Evolutionary conservation across 2,888 invertebrate species (phyloP), one percentile per base, ranked within the genome.

Genomic region (Mechanitis mazaeus): DNA sequence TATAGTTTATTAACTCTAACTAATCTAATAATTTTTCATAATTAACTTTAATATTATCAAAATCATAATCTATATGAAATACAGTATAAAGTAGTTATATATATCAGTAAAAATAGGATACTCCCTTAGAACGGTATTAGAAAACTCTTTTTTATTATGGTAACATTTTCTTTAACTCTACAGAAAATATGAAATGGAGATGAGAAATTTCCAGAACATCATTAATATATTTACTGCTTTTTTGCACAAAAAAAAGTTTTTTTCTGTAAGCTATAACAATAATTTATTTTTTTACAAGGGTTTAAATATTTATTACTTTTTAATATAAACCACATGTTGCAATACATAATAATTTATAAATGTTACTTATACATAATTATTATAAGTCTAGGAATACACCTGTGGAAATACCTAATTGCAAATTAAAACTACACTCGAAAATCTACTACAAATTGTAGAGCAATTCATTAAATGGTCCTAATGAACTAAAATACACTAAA

Each of bases 321-420:
- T 31, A 31, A 31, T 31, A 3, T 28, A 31, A 50, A 50, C 31
- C 50, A 31, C 31, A n/a, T 28, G 1, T 50, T 11, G 2, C 50
- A 31, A 47, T 11, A 42, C 42, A 42, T 11, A 50, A 28, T 7
- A 31, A 50, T 7, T 31, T 31, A 50, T 28, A 31, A 50, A 50
- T 7, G 31, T 31, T 50, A 31, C 50, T 55, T 47, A 55, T 47
- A 50, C 46, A 55, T 31, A 33, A 61, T 33, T 54, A 61, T 42
- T 42, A 66, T 53, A 64, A 59, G 63, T 54, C 55, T 66, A 66
- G 64, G 63, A 61, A 58, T 45, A 55, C 64, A 68, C 64, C 68
- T 61, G 46, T 66, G 64, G 64, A 64, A 58, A 46, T 42, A 38
- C 53, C 64, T 61, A 60, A 56, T 38, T 45, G 60, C 59, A 63